phyloP scores from a whole-genome alignment of 1,140 invertebrate genomes.

The Cyclargus thomasi region DNA sequence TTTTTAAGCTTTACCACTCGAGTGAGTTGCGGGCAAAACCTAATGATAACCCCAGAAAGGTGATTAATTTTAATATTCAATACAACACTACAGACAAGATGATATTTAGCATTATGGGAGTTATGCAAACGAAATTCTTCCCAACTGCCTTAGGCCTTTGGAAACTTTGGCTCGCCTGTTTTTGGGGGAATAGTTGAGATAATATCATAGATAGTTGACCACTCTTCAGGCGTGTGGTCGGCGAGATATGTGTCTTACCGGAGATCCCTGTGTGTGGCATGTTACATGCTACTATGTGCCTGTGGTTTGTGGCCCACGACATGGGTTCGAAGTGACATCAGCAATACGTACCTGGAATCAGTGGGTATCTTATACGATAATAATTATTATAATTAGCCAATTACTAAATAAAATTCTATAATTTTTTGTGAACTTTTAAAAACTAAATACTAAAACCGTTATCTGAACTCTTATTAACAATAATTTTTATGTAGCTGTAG shows the following conservation, averaged over 20 bases:
- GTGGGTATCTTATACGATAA: neutral
- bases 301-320: neutral
- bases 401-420: neutral
- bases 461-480: too few species aligned
- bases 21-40: too few species aligned
- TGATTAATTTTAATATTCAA: too few species aligned
- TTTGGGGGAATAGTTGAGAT: slow-evolving; percentile 2
- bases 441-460: too few species aligned
- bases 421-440: too few species aligned
- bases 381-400: too few species aligned
- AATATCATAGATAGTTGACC: slow-evolving; percentile 1
- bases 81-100: too few species aligned
- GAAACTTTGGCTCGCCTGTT: neutral
- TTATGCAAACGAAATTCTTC: slow-evolving; percentile 3
- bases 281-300: neutral
- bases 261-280: slow-evolving; percentile 10
- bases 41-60: too few species aligned
- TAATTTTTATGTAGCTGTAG: too few species aligned
- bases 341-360: neutral
- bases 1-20: too few species aligned
- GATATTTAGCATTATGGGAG: neutral
- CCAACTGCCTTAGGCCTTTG: neutral
- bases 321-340: neutral
- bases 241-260: slow-evolving; percentile 10
- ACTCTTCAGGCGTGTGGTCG: neutral